Conservation (phyloP, 2,797 vertebrate species). For the Gallinago solitaria region DNA sequence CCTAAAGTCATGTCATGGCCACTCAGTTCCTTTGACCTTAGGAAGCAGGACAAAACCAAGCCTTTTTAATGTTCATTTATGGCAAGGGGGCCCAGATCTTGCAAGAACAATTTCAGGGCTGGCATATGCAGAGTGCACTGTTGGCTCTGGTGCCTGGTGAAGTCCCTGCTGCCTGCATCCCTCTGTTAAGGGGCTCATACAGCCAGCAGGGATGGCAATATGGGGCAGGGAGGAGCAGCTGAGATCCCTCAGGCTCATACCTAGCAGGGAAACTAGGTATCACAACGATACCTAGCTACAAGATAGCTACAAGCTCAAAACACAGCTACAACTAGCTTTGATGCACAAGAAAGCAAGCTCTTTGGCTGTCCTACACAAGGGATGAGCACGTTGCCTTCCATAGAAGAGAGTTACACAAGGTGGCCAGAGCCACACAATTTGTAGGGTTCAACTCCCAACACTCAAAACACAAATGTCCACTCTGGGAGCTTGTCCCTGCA, state of each 20-base stretch:
- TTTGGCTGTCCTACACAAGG: not conserved
- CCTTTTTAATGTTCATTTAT: not conserved
- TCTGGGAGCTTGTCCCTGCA: not conserved
- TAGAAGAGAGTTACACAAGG: not conserved
- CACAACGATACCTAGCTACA: not conserved
- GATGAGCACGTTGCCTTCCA: accelerated
- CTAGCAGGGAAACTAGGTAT: not conserved
- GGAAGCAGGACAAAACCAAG: not conserved
- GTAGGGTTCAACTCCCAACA: not conserved
- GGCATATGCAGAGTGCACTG: not conserved
- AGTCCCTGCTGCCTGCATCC: not conserved
- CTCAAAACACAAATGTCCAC: not conserved
- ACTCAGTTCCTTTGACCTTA: not conserved
- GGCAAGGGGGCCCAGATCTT: not conserved
- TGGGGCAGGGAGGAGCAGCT: not conserved
- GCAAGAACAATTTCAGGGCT: not conserved
- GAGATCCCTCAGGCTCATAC: not conserved
- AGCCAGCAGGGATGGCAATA: not conserved
- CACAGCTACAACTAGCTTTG: not conserved
- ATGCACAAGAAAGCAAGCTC: not conserved
- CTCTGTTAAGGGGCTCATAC: accelerated
- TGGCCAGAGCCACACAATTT: accelerated
- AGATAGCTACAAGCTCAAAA: not conserved
- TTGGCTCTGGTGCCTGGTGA: accelerated
- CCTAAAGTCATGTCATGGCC: not conserved